Base-by-base conservation (phyloP, 2,797 vertebrate genomes). In the Leptoclinus maculatus region DNA sequence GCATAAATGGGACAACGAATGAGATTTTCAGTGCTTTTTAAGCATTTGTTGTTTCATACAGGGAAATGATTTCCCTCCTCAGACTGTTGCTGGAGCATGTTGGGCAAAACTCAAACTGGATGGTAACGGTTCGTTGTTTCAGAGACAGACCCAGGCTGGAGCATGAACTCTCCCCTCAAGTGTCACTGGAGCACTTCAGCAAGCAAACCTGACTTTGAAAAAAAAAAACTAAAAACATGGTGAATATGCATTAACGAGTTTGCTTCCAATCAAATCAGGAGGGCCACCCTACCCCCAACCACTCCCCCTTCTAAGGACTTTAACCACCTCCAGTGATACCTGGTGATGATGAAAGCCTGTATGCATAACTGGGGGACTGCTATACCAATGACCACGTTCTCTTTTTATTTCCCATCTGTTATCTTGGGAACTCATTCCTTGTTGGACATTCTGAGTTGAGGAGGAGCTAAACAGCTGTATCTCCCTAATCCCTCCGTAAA, bases 331-430 rank as follows among this genome's bases (percentile, higher is more conserved):
- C 84, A 85, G 59, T 60, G 80, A 90, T 66, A 79, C 63, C 70
- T 86, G 81, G 76, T 68, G 45, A 78, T 62, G 74, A 89, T 71
- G 68, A 91, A 87, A 71, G 78, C 84, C 71, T 83, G 88, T 90
- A 92, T 94, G 91, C 91, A 92, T 93, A 92, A 56, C 82, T 70
- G 66, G 83, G 83, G 83, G 85, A 90, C 85, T 85, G 87, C 85
- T 86, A 82, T 89, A 86, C 88, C 82, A 92, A 90, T 89, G 82
- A 87, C 63, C 71, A 41, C 41, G 45, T 41, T 78, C 2, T 38
- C 7, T 51, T 32, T 78, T 65, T 13, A 3, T 80, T 62, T 66
- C 8, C 8, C 0, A 6, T 60, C 16, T 77, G 21, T 73, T 81
- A 27, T 84, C 60, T 72, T 58, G 38, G 66, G 56, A 83, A 83